Evolutionary conservation across 2,113 vertebrate genomes (phyloP).

Genomic region (Brachyhypopomus gauderio): DNA sequence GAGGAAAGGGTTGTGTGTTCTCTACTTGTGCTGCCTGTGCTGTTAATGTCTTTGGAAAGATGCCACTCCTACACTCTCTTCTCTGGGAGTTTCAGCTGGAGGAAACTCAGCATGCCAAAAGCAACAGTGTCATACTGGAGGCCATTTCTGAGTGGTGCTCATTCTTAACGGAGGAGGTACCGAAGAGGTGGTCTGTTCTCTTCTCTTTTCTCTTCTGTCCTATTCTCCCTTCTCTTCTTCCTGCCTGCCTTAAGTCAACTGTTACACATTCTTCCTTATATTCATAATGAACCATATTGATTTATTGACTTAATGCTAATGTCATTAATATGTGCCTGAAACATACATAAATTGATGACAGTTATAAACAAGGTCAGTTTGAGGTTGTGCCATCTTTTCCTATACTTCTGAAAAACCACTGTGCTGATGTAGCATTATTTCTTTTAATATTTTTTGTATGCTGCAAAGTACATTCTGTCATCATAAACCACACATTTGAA

Average conservation of each 20-base stretch:
- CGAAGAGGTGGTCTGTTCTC: not conserved
- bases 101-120: constrained; percentile 21
- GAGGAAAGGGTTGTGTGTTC: constrained; percentile 14
- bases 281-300: no score
- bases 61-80: constrained; percentile 4
- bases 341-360: no score
- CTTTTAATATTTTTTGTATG: not conserved
- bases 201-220: not conserved
- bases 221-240: not conserved
- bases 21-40: not conserved
- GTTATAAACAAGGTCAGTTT: no score
- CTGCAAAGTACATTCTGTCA: not conserved
- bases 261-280: not conserved
- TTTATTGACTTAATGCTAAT: not conserved
- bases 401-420: not conserved
- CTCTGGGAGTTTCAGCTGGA: constrained; percentile 23
- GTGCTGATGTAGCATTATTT: not conserved
- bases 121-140: constrained; percentile 12
- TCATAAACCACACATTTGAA: not conserved
- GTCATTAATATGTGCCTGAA: not conserved
- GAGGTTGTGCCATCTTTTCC: not conserved
- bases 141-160: not conserved
- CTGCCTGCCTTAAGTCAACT: not conserved
- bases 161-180: not conserved
- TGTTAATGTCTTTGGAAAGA: constrained; percentile 27